Conservation (phyloP, 2,888 invertebrate species). For the Hololepta plana region DNA sequence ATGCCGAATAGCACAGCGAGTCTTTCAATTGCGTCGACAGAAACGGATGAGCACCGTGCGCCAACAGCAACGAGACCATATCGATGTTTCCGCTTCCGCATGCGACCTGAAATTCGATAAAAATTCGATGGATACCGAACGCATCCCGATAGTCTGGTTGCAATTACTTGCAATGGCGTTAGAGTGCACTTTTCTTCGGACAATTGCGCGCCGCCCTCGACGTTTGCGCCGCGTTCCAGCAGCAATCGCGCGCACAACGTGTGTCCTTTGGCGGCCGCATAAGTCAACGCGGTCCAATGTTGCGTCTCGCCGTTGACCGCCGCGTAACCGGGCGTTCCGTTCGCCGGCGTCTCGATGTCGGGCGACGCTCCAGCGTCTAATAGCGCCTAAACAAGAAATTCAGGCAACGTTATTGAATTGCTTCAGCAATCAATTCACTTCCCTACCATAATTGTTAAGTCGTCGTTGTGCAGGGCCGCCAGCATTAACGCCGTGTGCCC, state of each 20-base stretch:
- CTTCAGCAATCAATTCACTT: constrained; percentile 11
- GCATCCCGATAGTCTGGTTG: no score
- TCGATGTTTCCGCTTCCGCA: constrained; percentile 67
- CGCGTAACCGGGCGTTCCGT: constrained; percentile 27
- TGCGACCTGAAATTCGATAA: constrained; percentile 35
- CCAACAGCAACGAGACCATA: constrained; percentile 58
- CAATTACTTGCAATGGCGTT: constrained; percentile 67
- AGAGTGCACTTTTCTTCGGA: constrained; percentile 75
- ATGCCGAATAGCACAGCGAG: constrained; percentile 68
- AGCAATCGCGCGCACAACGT: constrained; percentile 37
- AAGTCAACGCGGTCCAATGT: constrained; percentile 79
- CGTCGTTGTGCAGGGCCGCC: constrained; percentile 64
- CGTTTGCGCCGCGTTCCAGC: constrained; percentile 62
- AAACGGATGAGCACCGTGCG: constrained; percentile 78
- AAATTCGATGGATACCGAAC: background rate
- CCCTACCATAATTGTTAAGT: constrained; percentile 45
- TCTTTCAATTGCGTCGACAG: constrained; percentile 70
- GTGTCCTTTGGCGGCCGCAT: constrained; percentile 48
- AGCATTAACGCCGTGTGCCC: constrained; percentile 75
- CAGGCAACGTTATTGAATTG: background rate
- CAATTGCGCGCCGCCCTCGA: constrained; percentile 68
- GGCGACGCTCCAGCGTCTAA: constrained; percentile 64
- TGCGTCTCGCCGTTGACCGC: constrained; percentile 47
- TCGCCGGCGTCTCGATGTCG: constrained; percentile 57
- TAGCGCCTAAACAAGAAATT: constrained; percentile 16